Evolutionary conservation across 2,888 invertebrate species (phyloP), one percentile per base, ranked within the genome.

Genomic region (Sesamia inferens): DNA sequence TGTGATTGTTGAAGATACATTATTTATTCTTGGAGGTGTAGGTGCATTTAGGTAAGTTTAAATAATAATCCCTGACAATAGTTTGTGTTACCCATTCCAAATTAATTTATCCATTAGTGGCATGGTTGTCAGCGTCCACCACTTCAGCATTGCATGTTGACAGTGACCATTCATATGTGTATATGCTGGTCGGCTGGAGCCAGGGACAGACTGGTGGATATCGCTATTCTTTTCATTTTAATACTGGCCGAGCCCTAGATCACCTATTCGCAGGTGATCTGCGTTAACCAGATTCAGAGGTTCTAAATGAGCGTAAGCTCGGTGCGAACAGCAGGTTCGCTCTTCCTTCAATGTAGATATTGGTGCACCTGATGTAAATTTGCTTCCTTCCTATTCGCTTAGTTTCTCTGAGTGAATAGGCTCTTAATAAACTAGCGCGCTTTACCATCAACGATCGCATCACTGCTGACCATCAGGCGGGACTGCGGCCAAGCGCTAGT

Each of bases 31-130:
- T 70, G 95, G 96, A 79, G 96, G 96, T 10, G 93, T 96, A 81
- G 96, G 96, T 88, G 92, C 89, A 77, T 96, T 90, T 91, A 94
- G 96, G 96, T 96, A 82, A 88, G 94, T 93, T 84, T 31, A 22
- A 31, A 57, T 51, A 44, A 3, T 7, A 8, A 48, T 14, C 2
- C 2, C 39, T 51, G 13, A 19, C 13, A n/a, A 24, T 4, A 19
- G n/a, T 65, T 65, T 55, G 10, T n/a, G 55, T 65, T 31, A 47
- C 22, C 31, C 16, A 54, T 31, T 14, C 31, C 10, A 10, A 44
- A 44, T 44, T 44, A 39, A 39, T 7, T 7, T 6, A 39, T 39
- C 39, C 4, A 13, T 24, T 19, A 19, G 13, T 64, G 24, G 19
- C 8, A 13, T 16, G 6, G 7, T 44, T 11, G 16, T 11, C 16